Evolutionary conservation across 2,888 invertebrate species (phyloP).

Genomic region (Metopia argyrocephala): DNA sequence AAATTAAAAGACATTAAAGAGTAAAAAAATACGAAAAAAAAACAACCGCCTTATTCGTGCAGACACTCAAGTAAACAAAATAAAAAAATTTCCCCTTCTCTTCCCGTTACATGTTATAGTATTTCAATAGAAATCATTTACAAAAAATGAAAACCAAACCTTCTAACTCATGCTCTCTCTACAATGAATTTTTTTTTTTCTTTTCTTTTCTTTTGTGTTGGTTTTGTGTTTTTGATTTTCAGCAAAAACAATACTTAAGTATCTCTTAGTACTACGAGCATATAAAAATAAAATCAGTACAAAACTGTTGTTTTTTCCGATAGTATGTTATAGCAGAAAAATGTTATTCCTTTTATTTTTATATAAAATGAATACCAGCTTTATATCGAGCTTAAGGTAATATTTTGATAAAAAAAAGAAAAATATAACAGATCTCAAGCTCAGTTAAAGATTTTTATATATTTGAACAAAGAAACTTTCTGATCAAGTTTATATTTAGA

Average conservation of each 20-base stretch:
- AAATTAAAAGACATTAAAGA: neutral
- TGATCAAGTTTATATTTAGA: too few species aligned
- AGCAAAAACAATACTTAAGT: neutral
- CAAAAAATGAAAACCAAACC: constrained; percentile 11
- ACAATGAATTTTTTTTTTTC: too few species aligned
- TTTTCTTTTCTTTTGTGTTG: too few species aligned
- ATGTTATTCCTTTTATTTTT: neutral
- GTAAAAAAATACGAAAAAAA: neutral
- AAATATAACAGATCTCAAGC: too few species aligned
- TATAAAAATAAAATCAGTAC: neutral
- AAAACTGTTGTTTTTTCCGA: neutral
- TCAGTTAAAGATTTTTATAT: too few species aligned
- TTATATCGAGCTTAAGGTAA: too few species aligned
- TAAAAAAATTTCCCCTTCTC: neutral
- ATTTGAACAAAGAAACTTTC: too few species aligned
- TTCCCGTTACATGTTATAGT: neutral
- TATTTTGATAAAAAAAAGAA: neutral
- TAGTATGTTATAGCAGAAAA: neutral
- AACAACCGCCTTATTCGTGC: constrained; percentile 38
- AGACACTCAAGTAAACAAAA: neutral
- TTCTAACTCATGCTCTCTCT: neutral
- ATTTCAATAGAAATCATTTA: neutral
- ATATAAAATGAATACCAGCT: neutral
- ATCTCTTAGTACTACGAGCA: neutral
- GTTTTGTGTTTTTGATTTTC: neutral